Conservation (phyloP, 2,888 invertebrate genomes). For the Baronia brevicornis region DNA sequence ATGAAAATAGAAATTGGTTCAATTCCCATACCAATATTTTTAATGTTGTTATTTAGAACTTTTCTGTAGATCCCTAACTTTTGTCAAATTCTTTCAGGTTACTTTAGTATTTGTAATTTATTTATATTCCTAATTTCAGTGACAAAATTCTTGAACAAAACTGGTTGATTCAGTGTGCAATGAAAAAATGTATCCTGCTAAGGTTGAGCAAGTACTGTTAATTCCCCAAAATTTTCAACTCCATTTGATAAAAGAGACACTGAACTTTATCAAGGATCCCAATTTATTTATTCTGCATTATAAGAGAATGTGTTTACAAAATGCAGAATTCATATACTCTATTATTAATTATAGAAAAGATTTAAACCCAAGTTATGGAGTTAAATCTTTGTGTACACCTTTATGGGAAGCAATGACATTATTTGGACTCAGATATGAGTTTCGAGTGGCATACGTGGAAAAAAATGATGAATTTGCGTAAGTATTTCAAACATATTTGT, state of each 20-base stretch:
- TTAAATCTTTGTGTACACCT: conserved; percentile 4
- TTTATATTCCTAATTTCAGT: too few relatives aligned
- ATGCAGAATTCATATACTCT: conserved; percentile 6
- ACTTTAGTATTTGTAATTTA: too few relatives aligned
- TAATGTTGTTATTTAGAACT: too few relatives aligned
- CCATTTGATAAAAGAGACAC: conserved; percentile 2
- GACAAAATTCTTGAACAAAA: too few relatives aligned
- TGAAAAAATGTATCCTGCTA: too few relatives aligned
- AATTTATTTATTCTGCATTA: conserved; percentile 1
- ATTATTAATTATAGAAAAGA: conserved; percentile 1
- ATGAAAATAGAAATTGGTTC: too few relatives aligned
- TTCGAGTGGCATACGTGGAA: conserved; percentile 4
- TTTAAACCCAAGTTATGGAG: background rate
- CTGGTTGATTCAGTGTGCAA: too few relatives aligned
- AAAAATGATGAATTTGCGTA: conserved; percentile 3
- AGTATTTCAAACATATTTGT: background rate
- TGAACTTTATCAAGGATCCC: conserved; percentile 10
- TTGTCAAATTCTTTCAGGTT: too few relatives aligned
- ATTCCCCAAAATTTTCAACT: conserved; percentile 3
- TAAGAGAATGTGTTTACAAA: conserved; percentile 1
- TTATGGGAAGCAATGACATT: conserved; percentile 10
- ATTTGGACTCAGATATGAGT: conserved; percentile 10
- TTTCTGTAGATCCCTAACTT: too few relatives aligned
- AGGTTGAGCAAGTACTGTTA: background rate
- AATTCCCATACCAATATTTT: too few relatives aligned